phyloP scores from a whole-genome alignment of 2,888 invertebrate genomes.

The Amphipyra berbera region DNA sequence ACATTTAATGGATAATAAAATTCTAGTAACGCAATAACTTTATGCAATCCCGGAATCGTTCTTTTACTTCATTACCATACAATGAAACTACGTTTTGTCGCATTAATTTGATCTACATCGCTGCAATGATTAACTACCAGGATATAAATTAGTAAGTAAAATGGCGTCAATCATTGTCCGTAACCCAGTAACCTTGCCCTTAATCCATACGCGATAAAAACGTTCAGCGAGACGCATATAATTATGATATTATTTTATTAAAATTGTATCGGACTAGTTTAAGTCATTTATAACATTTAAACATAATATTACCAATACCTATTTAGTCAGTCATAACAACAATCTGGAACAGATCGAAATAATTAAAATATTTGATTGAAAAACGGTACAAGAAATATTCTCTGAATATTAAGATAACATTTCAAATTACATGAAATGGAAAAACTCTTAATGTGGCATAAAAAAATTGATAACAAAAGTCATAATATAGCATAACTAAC shows the following conservation, averaged over 20 bases:
- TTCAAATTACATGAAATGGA: too few relatives aligned
- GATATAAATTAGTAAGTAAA: slow-evolving; percentile 37
- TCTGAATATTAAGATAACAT: too few relatives aligned
- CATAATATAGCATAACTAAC: too few relatives aligned
- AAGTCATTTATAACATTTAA: too few relatives aligned
- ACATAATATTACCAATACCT: too few relatives aligned
- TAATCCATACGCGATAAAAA: slow-evolving; percentile 71
- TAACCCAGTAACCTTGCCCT: slow-evolving; percentile 79
- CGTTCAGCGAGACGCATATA: slow-evolving; percentile 36
- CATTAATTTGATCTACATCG: slow-evolving; percentile 26
- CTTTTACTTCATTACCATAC: slow-evolving; percentile 57
- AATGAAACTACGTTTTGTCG: slow-evolving; percentile 53
- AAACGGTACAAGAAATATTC: too few relatives aligned
- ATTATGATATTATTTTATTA: slow-evolving; percentile 1
- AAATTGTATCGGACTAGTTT: not conserved
- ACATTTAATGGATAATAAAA: not conserved
- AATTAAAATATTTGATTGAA: too few relatives aligned
- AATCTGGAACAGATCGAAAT: too few relatives aligned
- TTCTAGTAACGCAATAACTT: too few relatives aligned
- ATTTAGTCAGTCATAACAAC: too few relatives aligned
- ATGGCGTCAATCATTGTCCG: slow-evolving; percentile 56
- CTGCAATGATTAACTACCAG: slow-evolving; percentile 14
- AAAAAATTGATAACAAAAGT: too few relatives aligned
- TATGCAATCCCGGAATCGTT: slow-evolving; percentile 19
- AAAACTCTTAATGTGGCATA: too few relatives aligned